Conservation (phyloP, 2,113 vertebrate genomes). For the Oryzias curvinotus region DNA sequence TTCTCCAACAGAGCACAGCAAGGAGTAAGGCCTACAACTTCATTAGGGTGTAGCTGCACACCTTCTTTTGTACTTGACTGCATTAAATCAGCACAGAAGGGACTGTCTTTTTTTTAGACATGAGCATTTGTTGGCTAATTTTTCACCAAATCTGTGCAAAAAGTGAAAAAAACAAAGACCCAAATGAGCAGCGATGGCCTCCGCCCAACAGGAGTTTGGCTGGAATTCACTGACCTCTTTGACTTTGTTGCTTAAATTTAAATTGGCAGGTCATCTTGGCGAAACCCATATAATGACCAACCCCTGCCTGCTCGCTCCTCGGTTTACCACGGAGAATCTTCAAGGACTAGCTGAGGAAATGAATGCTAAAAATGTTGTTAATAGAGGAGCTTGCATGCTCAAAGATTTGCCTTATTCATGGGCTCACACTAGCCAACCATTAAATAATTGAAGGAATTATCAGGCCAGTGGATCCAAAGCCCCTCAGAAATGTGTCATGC, state of each 20-base stretch:
- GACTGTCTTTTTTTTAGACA: too few species aligned
- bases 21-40: constrained; percentile 72
- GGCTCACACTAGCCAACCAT: constrained; percentile 61
- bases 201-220: constrained; percentile 32
- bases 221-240: constrained; percentile 28
- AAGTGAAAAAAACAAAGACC: constrained; percentile 6
- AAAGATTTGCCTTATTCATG: constrained; percentile 71
- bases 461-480: constrained; percentile 71
- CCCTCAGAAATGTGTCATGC: constrained; percentile 75
- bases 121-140: too few species aligned
- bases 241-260: constrained; percentile 27
- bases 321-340: constrained; percentile 24
- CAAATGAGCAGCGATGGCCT: too few species aligned
- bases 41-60: constrained; percentile 57
- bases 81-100: constrained; percentile 18
- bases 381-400: constrained; percentile 43
- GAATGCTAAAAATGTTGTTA: constrained; percentile 49
- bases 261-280: constrained; percentile 21
- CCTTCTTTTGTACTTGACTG: constrained; percentile 55
- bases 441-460: constrained; percentile 78
- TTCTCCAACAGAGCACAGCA: constrained; percentile 67
- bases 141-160: not conserved
- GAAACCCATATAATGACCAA: constrained; percentile 4
- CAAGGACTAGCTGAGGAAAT: constrained; percentile 58
- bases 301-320: not conserved